Base-by-base conservation (phyloP, 2,888 invertebrate species). In the Plemyria rubiginata region DNA sequence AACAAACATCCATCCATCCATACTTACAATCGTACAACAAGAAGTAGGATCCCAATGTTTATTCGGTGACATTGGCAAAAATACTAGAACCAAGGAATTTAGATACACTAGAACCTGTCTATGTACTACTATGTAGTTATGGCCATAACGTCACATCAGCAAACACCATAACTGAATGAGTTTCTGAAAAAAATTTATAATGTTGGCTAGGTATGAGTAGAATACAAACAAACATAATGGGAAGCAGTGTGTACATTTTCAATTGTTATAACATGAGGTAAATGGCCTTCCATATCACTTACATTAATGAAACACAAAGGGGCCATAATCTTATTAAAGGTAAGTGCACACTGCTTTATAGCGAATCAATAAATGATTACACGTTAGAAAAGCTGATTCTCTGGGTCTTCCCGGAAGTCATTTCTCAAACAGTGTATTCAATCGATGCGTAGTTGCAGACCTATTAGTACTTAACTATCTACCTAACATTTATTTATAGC, bases 391-490 rank as follows among this genome's bases (percentile, higher is more conserved):
- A 66, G 65, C 15, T 52, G 53, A 59, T 58, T 59, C 55, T 57
- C 50, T 12, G 56, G 53, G 53, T 36, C 45, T 48, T 59, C 36
- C 70, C 66, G 70, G 70, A 70, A 70, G 68, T 62, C 55, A 62
- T 67, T 64, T 70, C 48, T 67, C 67, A 63, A 60, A 56, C 60
- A 60, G 62, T 62, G 49, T 53, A 60, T 62, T 59, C 65, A 65
- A 62, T 70, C 56, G 62, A 63, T 67, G 62, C 54, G 46, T 46
- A 54, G 46, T 54, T 63, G 67, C 62, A 60, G 49, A 54, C 32
- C 60, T 70, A 63, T 65, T 67, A 65, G 48, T 57, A 52, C 36
- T 48, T 54, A 55, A 29, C 54, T 41, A 63, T 36, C 6, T 28
- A 16, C 5, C 5, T n/a, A 1, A 9, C 13, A 49, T 28, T 67